Percentiles rank a stretch among this genome's conserved stretches.
These are phyloP conservation scores for Dicyrtoma fusca DNA, from an alignment of 2,888 invertebrate species.

Conservation along the genomic window DNA sequence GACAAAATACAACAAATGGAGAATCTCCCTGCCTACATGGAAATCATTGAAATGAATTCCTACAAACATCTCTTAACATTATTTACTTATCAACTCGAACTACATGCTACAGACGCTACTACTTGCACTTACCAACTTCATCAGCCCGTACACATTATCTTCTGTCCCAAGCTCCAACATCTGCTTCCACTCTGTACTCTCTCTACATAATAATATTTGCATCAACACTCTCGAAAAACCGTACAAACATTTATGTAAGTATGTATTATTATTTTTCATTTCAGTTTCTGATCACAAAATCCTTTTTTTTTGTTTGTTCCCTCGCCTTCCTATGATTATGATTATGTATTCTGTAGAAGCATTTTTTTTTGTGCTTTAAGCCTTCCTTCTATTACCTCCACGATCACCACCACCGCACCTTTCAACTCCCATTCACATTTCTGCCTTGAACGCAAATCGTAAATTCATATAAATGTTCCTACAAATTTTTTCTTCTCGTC, in stretches of 20 bases:
- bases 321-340: background rate
- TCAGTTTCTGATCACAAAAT: slow-evolving; percentile 9
- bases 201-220: too few relatives aligned
- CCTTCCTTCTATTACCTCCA: too few relatives aligned
- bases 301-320: background rate
- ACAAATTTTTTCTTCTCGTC: too few relatives aligned
- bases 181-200: too few relatives aligned
- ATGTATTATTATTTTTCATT: background rate
- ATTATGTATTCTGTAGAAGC: background rate
- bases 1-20: too few relatives aligned
- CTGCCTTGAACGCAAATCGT: background rate
- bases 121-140: too few relatives aligned
- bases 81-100: background rate
- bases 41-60: slow-evolving; percentile 20
- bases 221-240: too few relatives aligned
- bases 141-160: too few relatives aligned
- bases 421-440: slow-evolving; percentile 24
- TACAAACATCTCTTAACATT: background rate
- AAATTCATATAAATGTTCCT: background rate
- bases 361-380: background rate
- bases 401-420: slow-evolving; percentile 13
- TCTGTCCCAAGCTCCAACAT: too few relatives aligned
- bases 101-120: background rate
- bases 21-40: background rate
- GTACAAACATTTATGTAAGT: too few relatives aligned